Conservation (phyloP, 2,113 vertebrate species). For the Bostrychus sinensis region DNA sequence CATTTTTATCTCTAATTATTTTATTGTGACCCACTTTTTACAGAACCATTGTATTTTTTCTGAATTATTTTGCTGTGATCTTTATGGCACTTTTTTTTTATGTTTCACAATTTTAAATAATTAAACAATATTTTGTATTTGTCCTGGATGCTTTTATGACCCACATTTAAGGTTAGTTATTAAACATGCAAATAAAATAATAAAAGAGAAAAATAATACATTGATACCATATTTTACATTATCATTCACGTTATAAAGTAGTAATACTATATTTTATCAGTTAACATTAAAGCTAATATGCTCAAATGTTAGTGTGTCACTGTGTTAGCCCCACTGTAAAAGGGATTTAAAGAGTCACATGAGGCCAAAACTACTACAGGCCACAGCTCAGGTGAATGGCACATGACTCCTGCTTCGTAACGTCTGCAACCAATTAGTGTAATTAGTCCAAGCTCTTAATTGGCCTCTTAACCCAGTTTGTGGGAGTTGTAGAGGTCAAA, state of each 20-base stretch:
- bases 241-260: no score
- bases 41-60: no score
- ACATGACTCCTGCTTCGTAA: slow-evolving; percentile 22
- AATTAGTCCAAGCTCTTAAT: slow-evolving; percentile 63
- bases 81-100: no score
- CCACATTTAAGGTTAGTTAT: neutral
- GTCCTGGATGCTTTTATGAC: neutral
- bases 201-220: no score
- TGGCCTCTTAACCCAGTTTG: slow-evolving; percentile 61
- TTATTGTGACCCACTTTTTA: no score
- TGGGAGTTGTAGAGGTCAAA: slow-evolving; percentile 42
- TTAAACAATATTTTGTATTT: no score
- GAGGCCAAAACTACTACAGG: slow-evolving; percentile 12
- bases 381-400: slow-evolving; percentile 33
- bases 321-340: slow-evolving; percentile 45
- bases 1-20: no score
- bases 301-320: slow-evolving; percentile 23
- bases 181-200: neutral
- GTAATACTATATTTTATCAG: slow-evolving; percentile 1
- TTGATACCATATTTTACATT: no score
- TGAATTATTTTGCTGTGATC: no score
- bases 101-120: no score
- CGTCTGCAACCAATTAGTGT: slow-evolving; percentile 47
- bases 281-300: slow-evolving; percentile 9
- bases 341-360: slow-evolving; percentile 30